A percentile compares a stretch with the other conserved stretches of the same genome.
These are phyloP conservation scores for Hyles vespertilio DNA, from an alignment of 1,140 invertebrate genomes.

Conservation along the genomic window DNA sequence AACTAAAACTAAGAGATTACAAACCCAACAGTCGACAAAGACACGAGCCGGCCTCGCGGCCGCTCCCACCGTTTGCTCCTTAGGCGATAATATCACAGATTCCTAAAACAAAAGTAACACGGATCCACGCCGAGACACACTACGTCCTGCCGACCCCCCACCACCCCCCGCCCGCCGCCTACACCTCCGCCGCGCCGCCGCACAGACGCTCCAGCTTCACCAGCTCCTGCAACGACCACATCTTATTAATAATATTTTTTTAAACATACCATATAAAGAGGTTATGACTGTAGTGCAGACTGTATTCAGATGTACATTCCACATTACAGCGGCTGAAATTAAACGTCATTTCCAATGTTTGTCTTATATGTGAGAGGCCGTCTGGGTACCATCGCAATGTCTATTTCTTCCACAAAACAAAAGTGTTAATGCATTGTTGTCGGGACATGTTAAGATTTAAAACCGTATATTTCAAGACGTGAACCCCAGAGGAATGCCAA, in stretches of 20 bases:
- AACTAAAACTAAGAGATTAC: constrained; percentile 34
- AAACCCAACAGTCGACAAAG: constrained; percentile 36
- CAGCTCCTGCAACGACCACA: constrained; percentile 42
- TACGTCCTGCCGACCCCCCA: background rate
- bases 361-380: too few species aligned
- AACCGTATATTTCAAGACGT: too few species aligned
- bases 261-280: too few species aligned
- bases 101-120: constrained; percentile 47
- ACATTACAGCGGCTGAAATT: too few species aligned
- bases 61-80: constrained; percentile 40
- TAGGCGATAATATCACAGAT: constrained; percentile 73
- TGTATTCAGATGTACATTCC: too few species aligned
- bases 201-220: constrained; percentile 54
- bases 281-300: too few species aligned
- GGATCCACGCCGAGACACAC: constrained; percentile 17
- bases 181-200: constrained; percentile 54
- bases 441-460: too few species aligned
- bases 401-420: too few species aligned
- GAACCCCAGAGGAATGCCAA: too few species aligned
- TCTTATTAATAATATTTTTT: background rate
- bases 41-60: constrained; percentile 15
- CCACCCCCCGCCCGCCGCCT: constrained; percentile 9
- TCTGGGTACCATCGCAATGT: too few species aligned
- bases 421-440: too few species aligned
- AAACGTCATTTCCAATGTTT: too few species aligned